Evolutionary conservation across 1,140 invertebrate species (phyloP).

Genomic region (Neodiprion virginianus): DNA sequence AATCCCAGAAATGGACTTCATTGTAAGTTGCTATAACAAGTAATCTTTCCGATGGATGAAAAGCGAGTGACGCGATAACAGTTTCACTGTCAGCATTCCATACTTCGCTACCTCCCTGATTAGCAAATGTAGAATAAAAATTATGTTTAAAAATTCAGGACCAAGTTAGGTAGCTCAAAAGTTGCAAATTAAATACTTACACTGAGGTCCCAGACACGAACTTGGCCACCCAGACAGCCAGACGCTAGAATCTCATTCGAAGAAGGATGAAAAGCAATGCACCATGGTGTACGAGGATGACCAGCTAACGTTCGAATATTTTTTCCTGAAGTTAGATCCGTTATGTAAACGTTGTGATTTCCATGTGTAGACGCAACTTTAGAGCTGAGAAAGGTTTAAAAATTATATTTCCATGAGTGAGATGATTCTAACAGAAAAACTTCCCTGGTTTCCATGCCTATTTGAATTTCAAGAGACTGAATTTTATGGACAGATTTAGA

Average conservation of each 20-base stretch:
- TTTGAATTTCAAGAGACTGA: not conserved
- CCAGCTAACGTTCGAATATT: slow-evolving; percentile 81
- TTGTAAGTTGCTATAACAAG: slow-evolving; percentile 87
- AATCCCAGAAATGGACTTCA: slow-evolving; percentile 90
- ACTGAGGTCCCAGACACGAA: slow-evolving; percentile 89
- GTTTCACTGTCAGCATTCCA: slow-evolving; percentile 76
- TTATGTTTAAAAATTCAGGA: not conserved
- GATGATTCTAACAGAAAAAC: not conserved
- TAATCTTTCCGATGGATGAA: slow-evolving; percentile 83
- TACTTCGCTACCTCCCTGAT: slow-evolving; percentile 83
- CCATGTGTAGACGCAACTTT: slow-evolving; percentile 90
- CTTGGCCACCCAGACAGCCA: slow-evolving; percentile 89
- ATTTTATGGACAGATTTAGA: too few relatives aligned
- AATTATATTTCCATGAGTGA: slow-evolving; percentile 5
- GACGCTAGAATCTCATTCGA: slow-evolving; percentile 85
- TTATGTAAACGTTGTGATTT: slow-evolving; percentile 91
- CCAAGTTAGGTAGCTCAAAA: slow-evolving; percentile 14
- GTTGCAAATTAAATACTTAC: slow-evolving; percentile 64
- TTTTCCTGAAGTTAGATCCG: slow-evolving; percentile 80
- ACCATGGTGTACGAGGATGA: slow-evolving; percentile 92
- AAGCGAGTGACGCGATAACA: slow-evolving; percentile 85
- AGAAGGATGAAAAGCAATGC: slow-evolving; percentile 88
- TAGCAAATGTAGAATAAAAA: slow-evolving; percentile 26
- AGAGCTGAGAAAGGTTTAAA: slow-evolving; percentile 62
- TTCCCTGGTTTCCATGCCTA: not conserved